Evolutionary conservation across 2,888 invertebrate genomes (phyloP).

Genomic region (Zelleria hepariella): DNA sequence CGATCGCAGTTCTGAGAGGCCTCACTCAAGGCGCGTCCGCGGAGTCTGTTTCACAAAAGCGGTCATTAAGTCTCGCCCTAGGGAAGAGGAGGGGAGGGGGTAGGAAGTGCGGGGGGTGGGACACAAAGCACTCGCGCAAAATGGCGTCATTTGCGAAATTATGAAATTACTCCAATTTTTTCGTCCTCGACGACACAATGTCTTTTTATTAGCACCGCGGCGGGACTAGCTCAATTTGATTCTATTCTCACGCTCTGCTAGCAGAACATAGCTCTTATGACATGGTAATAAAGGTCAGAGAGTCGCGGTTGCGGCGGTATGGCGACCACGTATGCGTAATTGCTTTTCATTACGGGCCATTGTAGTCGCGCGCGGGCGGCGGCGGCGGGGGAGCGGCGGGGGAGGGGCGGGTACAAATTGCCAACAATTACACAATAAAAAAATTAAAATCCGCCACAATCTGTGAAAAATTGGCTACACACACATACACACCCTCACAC

Average conservation of each 20-base stretch:
- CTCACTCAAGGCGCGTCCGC: not conserved
- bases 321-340: constrained; percentile 68
- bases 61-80: not conserved
- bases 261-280: constrained; percentile 21
- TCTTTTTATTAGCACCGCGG: constrained; percentile 62
- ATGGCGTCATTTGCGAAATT: constrained; percentile 41
- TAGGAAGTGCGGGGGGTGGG: not conserved
- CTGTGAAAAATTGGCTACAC: not conserved
- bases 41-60: constrained; percentile 2
- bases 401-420: constrained; percentile 40
- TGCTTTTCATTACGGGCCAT: constrained; percentile 67
- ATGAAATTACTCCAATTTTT: constrained; percentile 66
- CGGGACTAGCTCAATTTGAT: constrained; percentile 57
- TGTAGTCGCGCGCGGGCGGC: constrained; percentile 36
- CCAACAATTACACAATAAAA: constrained; percentile 66
- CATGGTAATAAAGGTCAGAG: not conserved
- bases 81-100: not conserved
- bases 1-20: not conserved
- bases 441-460: constrained; percentile 47
- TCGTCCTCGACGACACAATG: constrained; percentile 51
- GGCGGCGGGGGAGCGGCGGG: constrained; percentile 12
- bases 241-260: constrained; percentile 44
- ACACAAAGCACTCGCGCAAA: constrained; percentile 8
- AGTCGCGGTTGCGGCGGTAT: constrained; percentile 19
- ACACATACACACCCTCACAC: not conserved